A percentile compares a stretch with the other conserved stretches of the same genome.
Conservation (phyloP, 1,140 invertebrate species). For the Trypoxylus dichotomus region DNA sequence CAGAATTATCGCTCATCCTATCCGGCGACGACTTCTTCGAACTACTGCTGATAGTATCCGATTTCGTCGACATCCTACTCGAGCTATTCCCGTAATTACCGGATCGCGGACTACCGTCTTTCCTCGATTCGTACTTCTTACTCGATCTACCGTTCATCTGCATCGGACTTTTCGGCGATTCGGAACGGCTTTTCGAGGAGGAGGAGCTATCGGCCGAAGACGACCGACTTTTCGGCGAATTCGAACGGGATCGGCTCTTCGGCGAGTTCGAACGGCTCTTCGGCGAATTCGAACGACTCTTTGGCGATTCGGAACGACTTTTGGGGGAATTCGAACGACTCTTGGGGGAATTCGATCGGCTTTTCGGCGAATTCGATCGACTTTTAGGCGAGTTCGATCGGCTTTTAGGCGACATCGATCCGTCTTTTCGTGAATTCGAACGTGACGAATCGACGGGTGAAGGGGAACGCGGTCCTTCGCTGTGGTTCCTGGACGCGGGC, state of each 20-base stretch:
- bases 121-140: background rate
- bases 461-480: conserved; percentile 34
- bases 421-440: conserved; percentile 37
- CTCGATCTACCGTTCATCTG: background rate
- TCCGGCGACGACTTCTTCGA: conserved; percentile 38
- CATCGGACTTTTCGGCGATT: conserved; percentile 18
- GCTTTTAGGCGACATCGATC: background rate
- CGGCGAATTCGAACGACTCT: background rate
- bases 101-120: background rate
- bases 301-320: conserved; percentile 14
- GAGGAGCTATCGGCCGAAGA: conserved; percentile 13
- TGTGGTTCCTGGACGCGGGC: conserved; percentile 4
- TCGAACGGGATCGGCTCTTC: background rate
- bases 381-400: conserved; percentile 28
- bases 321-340: conserved; percentile 25
- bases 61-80: conserved; percentile 28
- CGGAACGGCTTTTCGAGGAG: conserved; percentile 28
- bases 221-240: conserved; percentile 20
- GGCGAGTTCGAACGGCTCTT: conserved; percentile 20
- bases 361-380: background rate
- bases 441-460: conserved; percentile 41
- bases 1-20: conserved; percentile 38
- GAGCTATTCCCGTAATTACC: conserved; percentile 13
- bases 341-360: conserved; percentile 5
- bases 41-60: conserved; percentile 33